These are phyloP conservation scores for Trissoscelio sp. DNA, from an alignment of 2,888 invertebrate genomes.

Conservation along the genomic window DNA sequence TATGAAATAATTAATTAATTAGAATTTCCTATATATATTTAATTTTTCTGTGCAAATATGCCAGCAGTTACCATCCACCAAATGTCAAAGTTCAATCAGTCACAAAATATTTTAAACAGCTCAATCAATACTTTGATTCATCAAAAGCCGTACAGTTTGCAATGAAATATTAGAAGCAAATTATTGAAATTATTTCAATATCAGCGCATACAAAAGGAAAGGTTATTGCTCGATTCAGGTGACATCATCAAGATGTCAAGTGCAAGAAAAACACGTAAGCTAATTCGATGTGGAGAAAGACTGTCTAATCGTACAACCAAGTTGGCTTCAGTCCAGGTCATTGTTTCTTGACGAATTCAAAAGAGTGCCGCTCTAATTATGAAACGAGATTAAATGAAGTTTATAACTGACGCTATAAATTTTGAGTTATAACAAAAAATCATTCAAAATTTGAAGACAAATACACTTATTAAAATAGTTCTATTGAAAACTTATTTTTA, in stretches of 20 bases:
- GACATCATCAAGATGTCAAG: conserved; percentile 52
- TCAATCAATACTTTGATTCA: too few species aligned
- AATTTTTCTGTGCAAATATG: too few species aligned
- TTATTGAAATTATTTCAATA: background rate
- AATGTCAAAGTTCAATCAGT: too few species aligned
- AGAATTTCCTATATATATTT: too few species aligned
- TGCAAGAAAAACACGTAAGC: conserved; percentile 50
- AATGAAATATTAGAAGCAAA: too few species aligned
- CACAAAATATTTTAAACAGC: too few species aligned
- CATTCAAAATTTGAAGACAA: background rate
- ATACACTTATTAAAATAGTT: too few species aligned
- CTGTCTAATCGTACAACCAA: conserved; percentile 33
- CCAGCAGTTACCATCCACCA: too few species aligned
- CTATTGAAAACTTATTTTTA: too few species aligned
- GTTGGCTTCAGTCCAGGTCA: conserved; percentile 51
- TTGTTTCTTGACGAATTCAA: conserved; percentile 39
- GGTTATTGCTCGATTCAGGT: conserved; percentile 36
- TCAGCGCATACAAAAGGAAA: background rate
- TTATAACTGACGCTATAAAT: background rate
- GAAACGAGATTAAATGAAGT: conserved; percentile 15
- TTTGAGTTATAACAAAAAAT: background rate
- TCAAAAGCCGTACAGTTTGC: too few species aligned
- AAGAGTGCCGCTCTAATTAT: conserved; percentile 41
- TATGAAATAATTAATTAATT: too few species aligned
- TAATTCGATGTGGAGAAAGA: conserved; percentile 47